A percentile compares a stretch with the other conserved stretches of the same genome.
phyloP scores from a whole-genome alignment of 2,113 vertebrate species.

The Menidia beryllina region DNA sequence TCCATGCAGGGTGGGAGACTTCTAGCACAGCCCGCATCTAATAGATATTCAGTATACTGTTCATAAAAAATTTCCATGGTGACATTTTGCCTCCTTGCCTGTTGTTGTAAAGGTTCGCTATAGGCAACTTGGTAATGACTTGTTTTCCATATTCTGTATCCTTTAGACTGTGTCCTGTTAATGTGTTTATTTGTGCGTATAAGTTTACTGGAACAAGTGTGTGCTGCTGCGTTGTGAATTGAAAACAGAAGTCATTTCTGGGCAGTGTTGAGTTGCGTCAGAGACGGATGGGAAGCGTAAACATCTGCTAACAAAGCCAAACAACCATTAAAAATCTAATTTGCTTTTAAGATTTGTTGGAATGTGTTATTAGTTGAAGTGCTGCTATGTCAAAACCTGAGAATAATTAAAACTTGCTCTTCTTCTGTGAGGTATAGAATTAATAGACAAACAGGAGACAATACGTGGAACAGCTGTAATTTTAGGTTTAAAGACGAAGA shows the following conservation, averaged over 20 bases:
- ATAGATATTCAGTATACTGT: slow-evolving; percentile 42
- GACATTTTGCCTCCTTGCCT: slow-evolving; percentile 52
- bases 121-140: slow-evolving; percentile 49
- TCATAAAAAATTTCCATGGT: slow-evolving; percentile 39
- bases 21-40: slow-evolving; percentile 18
- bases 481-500: background rate
- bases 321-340: background rate
- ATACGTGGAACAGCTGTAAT: background rate
- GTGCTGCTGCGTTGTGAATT: slow-evolving; percentile 35
- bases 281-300: slow-evolving; percentile 3
- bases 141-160: slow-evolving; percentile 58
- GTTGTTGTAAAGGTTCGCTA: slow-evolving; percentile 31
- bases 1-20: slow-evolving; percentile 33
- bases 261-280: slow-evolving; percentile 39
- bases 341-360: background rate
- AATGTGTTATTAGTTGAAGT: background rate
- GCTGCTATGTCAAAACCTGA: background rate
- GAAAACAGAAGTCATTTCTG: slow-evolving; percentile 18
- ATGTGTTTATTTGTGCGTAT: slow-evolving; percentile 29
- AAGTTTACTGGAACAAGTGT: slow-evolving; percentile 12
- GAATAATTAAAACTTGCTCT: background rate
- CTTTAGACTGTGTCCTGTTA: slow-evolving; percentile 22
- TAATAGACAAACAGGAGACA: no score
- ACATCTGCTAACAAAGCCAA: slow-evolving; percentile 5
- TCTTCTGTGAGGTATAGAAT: background rate